A percentile compares a stretch with the other conserved stretches of the same genome.
Conservation (phyloP, 2,888 invertebrate genomes). For the Yponomeuta sedellus region DNA sequence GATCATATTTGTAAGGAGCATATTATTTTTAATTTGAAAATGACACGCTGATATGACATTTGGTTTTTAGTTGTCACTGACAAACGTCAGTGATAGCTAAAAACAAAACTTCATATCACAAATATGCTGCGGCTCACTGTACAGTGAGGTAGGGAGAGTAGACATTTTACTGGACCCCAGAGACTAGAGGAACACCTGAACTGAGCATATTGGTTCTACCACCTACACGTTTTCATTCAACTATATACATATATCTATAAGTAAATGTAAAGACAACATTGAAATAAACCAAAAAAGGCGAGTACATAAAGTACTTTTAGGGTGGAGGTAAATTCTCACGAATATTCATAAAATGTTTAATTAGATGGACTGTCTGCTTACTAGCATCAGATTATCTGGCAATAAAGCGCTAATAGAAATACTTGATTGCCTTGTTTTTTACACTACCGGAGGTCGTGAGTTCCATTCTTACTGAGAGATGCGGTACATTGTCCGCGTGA, state of each 20-base stretch:
- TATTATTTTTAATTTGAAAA: too few species aligned
- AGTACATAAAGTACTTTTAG: not conserved
- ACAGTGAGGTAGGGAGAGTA: slow-evolving; percentile 7
- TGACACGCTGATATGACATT: too few species aligned
- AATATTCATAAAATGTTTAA: not conserved
- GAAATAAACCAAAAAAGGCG: not conserved
- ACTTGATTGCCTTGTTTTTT: too few species aligned
- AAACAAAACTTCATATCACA: not conserved
- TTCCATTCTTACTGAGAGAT: too few species aligned
- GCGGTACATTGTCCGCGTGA: too few species aligned
- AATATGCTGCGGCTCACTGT: not conserved
- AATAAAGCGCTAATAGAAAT: too few species aligned
- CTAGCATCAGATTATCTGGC: too few species aligned
- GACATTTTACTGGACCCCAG: slow-evolving; percentile 47
- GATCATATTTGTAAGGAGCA: too few species aligned
- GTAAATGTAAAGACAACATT: not conserved
- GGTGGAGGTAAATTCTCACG: not conserved
- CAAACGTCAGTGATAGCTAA: too few species aligned
- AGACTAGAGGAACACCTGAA: slow-evolving; percentile 43
- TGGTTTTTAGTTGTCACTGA: too few species aligned
- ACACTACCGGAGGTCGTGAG: too few species aligned
- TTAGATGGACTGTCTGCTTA: too few species aligned
- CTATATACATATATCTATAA: not conserved
- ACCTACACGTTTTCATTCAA: slow-evolving; percentile 7
- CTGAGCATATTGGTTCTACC: slow-evolving; percentile 44